Evolutionary conservation across 2,888 invertebrate species (phyloP), one percentile per base, ranked within the genome.

Genomic region (Lasioglossum malachurum): DNA sequence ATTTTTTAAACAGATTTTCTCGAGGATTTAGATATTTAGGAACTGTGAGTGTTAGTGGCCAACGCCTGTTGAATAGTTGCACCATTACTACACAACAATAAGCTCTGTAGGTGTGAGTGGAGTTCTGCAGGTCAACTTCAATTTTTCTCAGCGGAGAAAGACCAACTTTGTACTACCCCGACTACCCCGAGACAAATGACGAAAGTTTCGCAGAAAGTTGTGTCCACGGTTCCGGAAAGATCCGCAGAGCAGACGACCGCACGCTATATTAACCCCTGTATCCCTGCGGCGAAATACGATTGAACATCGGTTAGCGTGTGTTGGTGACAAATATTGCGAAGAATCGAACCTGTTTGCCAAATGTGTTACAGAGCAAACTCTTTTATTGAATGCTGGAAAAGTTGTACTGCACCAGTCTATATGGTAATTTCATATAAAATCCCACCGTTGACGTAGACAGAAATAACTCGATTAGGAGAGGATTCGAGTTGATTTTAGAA

Each of bases 251-350:
- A 19, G 53, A 3, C 53, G 35, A 67, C 67, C 67, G 67, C 67
- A 67, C 67, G 67, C 67, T 67, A 67, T 67, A 67, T 67, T 67
- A 67, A 67, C 67, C 67, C 35, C 35, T 46, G 67, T 53, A n/a
- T 35, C 67, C 35, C 67, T 67, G 67, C 67, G 35, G 35, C 31
- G 19, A 19, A 31, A 19, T 35, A 35, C 67, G 35, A 35, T 67
- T 7, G 67, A 67, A 67, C 67, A 31, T 31, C 35, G 67, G 67
- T 67, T 67, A 35, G 8, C 67, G 19, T 23, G 67, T 35, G 67
- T 10, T 23, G 8, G 35, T 35, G 67, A 67, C 67, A 35, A 67
- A 67, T 67, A 67, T 67, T 35, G 41, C 38, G 31, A 35, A 35
- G 67, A 23, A 67, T 35, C 67, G 67, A 35, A 35, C 67, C 67